A percentile compares a stretch with the other conserved stretches of the same genome.
Conservation (phyloP, 2,888 invertebrate genomes). For the Lithophane socia region DNA sequence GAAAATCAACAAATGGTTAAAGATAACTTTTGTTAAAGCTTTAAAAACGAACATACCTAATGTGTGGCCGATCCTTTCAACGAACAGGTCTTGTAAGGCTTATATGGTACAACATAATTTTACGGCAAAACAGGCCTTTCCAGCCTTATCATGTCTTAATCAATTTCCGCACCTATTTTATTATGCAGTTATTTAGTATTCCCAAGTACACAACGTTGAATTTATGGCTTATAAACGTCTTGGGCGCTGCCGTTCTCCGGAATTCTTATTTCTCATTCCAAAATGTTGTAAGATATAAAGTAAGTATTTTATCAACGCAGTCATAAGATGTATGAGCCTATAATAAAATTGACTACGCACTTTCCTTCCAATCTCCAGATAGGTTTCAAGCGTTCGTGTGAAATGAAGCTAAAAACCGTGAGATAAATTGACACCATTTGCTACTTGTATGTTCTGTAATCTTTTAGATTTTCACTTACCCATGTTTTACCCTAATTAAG, state of each 20-base stretch:
- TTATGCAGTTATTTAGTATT: conserved; percentile 36
- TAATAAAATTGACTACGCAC: conserved; percentile 50
- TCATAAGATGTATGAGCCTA: conserved; percentile 46
- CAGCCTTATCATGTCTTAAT: conserved; percentile 10
- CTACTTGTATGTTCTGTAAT: conserved; percentile 4
- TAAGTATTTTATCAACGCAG: conserved; percentile 53
- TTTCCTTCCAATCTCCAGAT: conserved; percentile 48
- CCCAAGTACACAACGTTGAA: conserved; percentile 32
- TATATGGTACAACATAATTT: background rate
- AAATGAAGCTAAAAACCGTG: conserved; percentile 28
- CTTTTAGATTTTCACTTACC: conserved; percentile 1
- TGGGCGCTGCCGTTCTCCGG: conserved; percentile 1
- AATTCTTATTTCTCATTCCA: conserved; percentile 38
- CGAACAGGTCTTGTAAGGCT: no score
- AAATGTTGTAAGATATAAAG: conserved; percentile 43
- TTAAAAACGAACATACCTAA: background rate
- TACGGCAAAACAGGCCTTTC: background rate
- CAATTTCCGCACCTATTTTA: conserved; percentile 35
- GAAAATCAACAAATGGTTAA: background rate
- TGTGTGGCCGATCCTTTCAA: background rate
- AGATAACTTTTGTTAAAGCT: background rate
- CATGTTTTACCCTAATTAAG: background rate
- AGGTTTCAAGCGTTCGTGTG: conserved; percentile 24
- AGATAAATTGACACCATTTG: conserved; percentile 37
- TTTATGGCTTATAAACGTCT: conserved; percentile 38